Conservation (phyloP, 1,140 invertebrate genomes). For the Palaemon carinicauda region DNA sequence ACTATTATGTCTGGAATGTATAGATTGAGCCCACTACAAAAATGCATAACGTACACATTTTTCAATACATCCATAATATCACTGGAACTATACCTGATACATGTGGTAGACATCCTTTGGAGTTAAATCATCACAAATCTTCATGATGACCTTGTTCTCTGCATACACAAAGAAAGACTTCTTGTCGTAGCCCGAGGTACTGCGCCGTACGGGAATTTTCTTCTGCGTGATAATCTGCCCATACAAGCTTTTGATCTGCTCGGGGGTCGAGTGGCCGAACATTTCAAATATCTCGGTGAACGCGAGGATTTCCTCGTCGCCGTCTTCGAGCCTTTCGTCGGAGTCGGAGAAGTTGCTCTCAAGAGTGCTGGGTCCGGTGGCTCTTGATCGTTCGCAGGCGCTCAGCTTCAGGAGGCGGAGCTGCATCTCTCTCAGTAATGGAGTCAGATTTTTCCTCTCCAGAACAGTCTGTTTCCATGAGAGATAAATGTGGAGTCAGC, state of each 20-base stretch:
- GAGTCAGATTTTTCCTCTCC: background rate
- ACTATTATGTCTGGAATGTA: too few species aligned
- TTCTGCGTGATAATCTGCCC: slow-evolving; percentile 6
- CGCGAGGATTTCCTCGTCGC: slow-evolving; percentile 26
- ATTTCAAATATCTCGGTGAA: slow-evolving; percentile 45
- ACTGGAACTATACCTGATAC: background rate
- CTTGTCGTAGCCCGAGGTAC: background rate
- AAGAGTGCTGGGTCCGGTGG: slow-evolving; percentile 3
- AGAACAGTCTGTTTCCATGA: background rate
- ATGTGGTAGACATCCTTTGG: slow-evolving; percentile 32
- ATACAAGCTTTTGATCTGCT: slow-evolving; percentile 22
- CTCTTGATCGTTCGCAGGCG: background rate
- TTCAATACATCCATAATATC: too few species aligned
- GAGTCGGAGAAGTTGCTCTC: slow-evolving; percentile 42
- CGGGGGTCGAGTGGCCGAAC: background rate
- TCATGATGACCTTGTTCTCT: slow-evolving; percentile 45
- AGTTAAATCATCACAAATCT: slow-evolving; percentile 38
- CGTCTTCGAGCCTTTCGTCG: slow-evolving; percentile 1
- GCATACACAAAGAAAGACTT: slow-evolving; percentile 49
- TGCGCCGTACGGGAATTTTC: slow-evolving; percentile 25
- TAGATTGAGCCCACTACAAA: too few species aligned
- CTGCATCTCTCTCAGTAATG: slow-evolving; percentile 26
- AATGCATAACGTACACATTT: too few species aligned
- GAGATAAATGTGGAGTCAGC: background rate
- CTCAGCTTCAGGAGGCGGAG: slow-evolving; percentile 31